These are phyloP conservation scores for Diarsia mendica DNA, from an alignment of 2,888 invertebrate species.

Conservation along the genomic window DNA sequence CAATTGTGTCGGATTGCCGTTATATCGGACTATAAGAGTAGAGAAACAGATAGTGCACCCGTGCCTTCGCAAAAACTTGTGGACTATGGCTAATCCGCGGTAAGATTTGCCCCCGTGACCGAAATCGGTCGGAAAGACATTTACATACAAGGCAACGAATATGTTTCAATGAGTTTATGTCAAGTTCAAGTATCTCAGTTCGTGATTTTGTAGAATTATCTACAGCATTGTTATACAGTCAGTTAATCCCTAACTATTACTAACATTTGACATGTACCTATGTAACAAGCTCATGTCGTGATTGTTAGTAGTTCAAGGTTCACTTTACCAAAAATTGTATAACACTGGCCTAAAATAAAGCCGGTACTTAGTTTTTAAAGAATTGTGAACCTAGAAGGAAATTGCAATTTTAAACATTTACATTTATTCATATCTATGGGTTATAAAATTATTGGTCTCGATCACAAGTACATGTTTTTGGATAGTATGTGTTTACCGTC, in stretches of 20 bases:
- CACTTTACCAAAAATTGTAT: background rate
- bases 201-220: conserved; percentile 4
- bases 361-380: background rate
- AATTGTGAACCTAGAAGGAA: background rate
- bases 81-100: too few relatives aligned
- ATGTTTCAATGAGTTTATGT: conserved; percentile 3
- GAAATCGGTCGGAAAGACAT: too few relatives aligned
- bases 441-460: too few relatives aligned
- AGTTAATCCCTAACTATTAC: conserved; percentile 18
- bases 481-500: too few relatives aligned
- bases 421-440: background rate
- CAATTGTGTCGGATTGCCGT: too few relatives aligned
- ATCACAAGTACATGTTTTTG: too few relatives aligned
- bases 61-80: too few relatives aligned
- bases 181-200: conserved; percentile 47
- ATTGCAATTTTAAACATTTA: background rate
- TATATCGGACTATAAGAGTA: too few relatives aligned
- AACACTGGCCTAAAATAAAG: conserved; percentile 27
- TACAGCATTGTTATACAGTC: background rate
- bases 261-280: conserved; percentile 19
- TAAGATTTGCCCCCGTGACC: too few relatives aligned
- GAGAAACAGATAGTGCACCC: too few relatives aligned
- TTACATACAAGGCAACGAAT: background rate
- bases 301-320: conserved; percentile 44
- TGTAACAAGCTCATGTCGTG: conserved; percentile 42